Base-by-base conservation (phyloP, 2,888 invertebrate species). In the Unio delphinus region DNA sequence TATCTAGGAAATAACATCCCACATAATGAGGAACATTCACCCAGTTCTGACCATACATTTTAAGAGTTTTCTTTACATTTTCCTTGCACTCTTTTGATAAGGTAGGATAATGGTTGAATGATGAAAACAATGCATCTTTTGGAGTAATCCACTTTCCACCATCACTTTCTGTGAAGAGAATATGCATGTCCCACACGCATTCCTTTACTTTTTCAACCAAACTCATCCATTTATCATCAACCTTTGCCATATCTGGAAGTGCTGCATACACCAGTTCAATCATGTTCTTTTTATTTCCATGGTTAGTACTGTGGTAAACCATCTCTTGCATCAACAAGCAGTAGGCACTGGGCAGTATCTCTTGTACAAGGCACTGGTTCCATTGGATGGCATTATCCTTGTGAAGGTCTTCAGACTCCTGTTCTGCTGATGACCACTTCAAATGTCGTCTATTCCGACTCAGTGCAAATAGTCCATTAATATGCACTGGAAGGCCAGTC, bases 101-200 rank as follows among this genome's bases (percentile, higher is more conserved):
- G 8, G 34, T 34, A 45, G 11, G 45, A n/a, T 55, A 55, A 30
- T 61, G 64, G 23, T 62, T 45, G 3, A 28, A 15, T 1, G 64
- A 26, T 2, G 58, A 63, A 70, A 74, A 69, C 18, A 72, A 55
- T 8, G 74, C 70, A 60, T 74, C 59, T 3, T 63, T n/a, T 15
- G 57, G 60, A 3, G 20, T n/a, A 28, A 76, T 70, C 76, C 76
- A 76, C 28, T 67, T 58, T 5, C 76, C 76, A 34, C 70, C 70
- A 20, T 55, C 55, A 34, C 69, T 70, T n/a, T 61, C 17, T 23
- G 76, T 70, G 56, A 60, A 76, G 26, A 72, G 64, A 28, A 74
- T 55, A 11, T 55, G 18, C 30, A 26, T 55, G 7, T 69, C 7
- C 26, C 61, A 28, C n/a, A 73, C 54, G 11, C 28, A 61, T 4